These are phyloP conservation scores for Macrosteles quadrilineatus DNA, from an alignment of 1,140 invertebrate species.

Conservation along the genomic window DNA sequence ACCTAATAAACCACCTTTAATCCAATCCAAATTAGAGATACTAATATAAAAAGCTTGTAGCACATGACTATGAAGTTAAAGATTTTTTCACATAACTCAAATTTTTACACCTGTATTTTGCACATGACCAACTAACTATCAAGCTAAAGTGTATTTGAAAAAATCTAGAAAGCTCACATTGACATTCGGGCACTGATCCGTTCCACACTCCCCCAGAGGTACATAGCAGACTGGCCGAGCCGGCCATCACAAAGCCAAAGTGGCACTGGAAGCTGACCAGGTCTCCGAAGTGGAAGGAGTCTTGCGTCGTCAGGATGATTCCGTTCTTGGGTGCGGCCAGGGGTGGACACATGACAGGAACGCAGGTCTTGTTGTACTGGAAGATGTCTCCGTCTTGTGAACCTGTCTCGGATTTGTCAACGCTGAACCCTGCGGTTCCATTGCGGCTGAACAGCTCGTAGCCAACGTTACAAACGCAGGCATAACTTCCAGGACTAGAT, in stretches of 20 bases:
- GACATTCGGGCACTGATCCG: constrained; percentile 87
- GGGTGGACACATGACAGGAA: constrained; percentile 85
- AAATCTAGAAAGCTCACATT: constrained; percentile 63
- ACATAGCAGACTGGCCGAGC: constrained; percentile 81
- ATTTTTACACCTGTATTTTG: too few species aligned
- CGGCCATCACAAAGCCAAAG: constrained; percentile 91
- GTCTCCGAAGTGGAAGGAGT: constrained; percentile 87
- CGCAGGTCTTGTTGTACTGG: constrained; percentile 93
- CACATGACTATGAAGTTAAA: too few species aligned
- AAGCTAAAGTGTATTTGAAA: background rate
- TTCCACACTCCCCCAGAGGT: constrained; percentile 92
- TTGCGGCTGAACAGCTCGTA: constrained; percentile 88
- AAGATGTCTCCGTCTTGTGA: constrained; percentile 83
- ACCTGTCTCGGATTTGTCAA: constrained; percentile 84
- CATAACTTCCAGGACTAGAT: constrained; percentile 68
- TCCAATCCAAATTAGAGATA: too few species aligned
- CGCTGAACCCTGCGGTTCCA: constrained; percentile 86
- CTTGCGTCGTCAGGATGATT: constrained; percentile 77
- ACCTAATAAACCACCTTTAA: too few species aligned
- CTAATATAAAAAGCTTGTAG: too few species aligned
- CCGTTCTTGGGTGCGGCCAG: constrained; percentile 87
- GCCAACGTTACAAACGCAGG: constrained; percentile 89
- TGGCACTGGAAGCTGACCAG: constrained; percentile 90
- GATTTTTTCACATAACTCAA: too few species aligned
- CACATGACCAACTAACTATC: background rate